Evolutionary conservation across 1,140 invertebrate species (phyloP).

Genomic region (Zophobas morio): DNA sequence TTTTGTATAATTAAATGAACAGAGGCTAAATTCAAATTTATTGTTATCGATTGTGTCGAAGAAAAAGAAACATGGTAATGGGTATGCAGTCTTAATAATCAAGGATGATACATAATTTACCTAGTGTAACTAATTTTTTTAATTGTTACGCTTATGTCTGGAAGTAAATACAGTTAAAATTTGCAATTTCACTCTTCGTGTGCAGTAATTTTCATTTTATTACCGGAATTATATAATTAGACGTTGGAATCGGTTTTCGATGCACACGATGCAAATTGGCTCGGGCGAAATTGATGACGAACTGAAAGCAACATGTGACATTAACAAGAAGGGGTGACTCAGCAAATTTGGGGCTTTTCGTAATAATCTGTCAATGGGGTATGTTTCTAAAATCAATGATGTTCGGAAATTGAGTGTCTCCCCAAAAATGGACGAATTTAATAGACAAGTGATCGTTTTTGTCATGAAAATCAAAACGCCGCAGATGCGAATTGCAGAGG

Average conservation of each 20-base stretch:
- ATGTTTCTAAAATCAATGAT: constrained; percentile 58
- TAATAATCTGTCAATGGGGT: constrained; percentile 65
- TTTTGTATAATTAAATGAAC: constrained; percentile 38
- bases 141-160: constrained; percentile 38
- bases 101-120: constrained; percentile 34
- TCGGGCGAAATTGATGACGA: constrained; percentile 16
- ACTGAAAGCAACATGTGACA: constrained; percentile 58
- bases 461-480: constrained; percentile 40
- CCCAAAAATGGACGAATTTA: constrained; percentile 35
- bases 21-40: constrained; percentile 29
- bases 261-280: constrained; percentile 22
- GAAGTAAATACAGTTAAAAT: constrained; percentile 38
- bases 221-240: constrained; percentile 29
- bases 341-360: constrained; percentile 58
- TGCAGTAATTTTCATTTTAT: constrained; percentile 28
- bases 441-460: constrained; percentile 31
- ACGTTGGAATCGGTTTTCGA: not conserved
- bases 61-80: constrained; percentile 23
- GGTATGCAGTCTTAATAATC: constrained; percentile 23
- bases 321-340: constrained; percentile 64
- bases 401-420: constrained; percentile 52
- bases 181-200: constrained; percentile 46
- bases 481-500: not conserved
- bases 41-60: constrained; percentile 16
- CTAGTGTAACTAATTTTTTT: constrained; percentile 42